Percentiles rank a stretch among this genome's conserved stretches.
These are phyloP conservation scores for Ceratina japonica DNA, from an alignment of 1,140 invertebrate genomes.

Conservation along the genomic window DNA sequence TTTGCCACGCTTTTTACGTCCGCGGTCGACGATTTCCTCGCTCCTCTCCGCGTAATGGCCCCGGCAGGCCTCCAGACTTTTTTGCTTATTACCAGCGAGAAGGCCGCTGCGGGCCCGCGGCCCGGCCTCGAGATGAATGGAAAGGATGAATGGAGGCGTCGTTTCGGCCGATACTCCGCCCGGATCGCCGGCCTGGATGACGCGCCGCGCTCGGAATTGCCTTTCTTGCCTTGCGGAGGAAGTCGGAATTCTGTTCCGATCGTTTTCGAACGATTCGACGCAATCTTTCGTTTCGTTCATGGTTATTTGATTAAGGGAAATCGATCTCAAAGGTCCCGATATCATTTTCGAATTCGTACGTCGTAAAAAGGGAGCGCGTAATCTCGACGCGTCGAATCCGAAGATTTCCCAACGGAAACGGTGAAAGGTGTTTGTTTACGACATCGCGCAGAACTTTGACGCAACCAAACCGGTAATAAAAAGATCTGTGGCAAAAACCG, in stretches of 20 bases:
- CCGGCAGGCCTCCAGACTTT: conserved; percentile 64
- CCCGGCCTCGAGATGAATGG: conserved; percentile 69
- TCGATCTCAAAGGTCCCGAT: too few relatives aligned
- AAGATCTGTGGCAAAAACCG: too few relatives aligned
- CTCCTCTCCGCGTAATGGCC: conserved; percentile 71
- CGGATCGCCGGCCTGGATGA: conserved; percentile 10
- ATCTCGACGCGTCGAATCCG: background rate
- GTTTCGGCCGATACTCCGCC: conserved; percentile 38
- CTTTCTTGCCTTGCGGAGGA: background rate
- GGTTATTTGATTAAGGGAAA: too few relatives aligned
- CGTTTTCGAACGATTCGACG: background rate
- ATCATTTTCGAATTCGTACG: too few relatives aligned
- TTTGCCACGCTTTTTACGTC: conserved; percentile 75
- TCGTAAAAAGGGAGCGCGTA: too few relatives aligned
- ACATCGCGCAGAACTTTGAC: background rate
- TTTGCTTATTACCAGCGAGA: conserved; percentile 72
- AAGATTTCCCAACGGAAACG: background rate
- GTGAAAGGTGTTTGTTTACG: conserved; percentile 10
- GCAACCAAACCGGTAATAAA: background rate
- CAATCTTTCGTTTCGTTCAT: background rate
- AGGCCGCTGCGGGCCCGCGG: conserved; percentile 44
- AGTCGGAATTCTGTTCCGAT: background rate
- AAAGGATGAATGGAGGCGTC: conserved; percentile 74
- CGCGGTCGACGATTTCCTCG: conserved; percentile 71
- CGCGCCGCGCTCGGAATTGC: background rate